Conservation (phyloP, 2,797 vertebrate genomes). For the Poeciliopsis gracilis region DNA sequence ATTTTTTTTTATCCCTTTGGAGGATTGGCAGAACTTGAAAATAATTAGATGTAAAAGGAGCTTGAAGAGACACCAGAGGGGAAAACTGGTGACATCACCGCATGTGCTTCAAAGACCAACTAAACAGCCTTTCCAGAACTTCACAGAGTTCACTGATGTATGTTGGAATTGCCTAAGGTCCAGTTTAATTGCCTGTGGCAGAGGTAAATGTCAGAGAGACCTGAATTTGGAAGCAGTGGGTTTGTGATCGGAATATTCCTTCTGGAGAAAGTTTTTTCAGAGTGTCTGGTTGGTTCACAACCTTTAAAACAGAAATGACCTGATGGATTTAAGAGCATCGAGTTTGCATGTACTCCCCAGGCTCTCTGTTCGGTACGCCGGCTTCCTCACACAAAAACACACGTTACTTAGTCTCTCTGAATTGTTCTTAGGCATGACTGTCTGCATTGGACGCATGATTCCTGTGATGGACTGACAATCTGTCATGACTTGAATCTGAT, state of each 20-base stretch:
- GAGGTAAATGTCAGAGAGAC: background rate
- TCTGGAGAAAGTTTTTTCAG: background rate
- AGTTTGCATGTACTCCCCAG: background rate
- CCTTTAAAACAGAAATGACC: background rate
- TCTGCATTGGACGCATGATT: background rate
- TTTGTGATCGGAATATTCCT: background rate
- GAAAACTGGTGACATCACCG: background rate
- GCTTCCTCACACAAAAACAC: background rate
- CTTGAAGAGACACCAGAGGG: background rate
- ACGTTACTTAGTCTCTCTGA: background rate
- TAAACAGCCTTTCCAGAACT: background rate
- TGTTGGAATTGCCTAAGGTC: background rate
- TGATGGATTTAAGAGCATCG: background rate
- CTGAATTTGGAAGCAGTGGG: background rate
- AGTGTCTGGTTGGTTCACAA: background rate
- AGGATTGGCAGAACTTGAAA: background rate
- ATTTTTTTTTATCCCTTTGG: background rate
- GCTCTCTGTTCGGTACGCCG: background rate
- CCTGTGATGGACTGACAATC: background rate
- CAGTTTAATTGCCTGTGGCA: background rate
- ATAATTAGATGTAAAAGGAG: background rate
- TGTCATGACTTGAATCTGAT: background rate
- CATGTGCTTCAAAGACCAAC: background rate
- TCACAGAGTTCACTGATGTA: background rate
- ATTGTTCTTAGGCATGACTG: background rate